Percentiles rank a stretch among this genome's conserved stretches.
Conservation (phyloP, 2,888 invertebrate species). For the Arctia plantaginis region DNA sequence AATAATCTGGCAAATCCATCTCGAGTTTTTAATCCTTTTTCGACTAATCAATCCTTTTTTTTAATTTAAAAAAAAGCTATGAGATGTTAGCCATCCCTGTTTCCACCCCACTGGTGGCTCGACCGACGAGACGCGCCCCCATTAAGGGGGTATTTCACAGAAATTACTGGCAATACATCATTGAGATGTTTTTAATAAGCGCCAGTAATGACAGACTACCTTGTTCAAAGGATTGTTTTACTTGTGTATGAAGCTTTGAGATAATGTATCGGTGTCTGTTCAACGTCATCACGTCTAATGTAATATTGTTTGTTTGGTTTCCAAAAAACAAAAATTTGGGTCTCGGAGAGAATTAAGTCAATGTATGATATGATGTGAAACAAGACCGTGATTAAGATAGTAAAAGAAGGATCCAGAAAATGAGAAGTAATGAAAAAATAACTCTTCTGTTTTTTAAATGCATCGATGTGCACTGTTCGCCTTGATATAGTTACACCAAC, state of each 20-base stretch:
- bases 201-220: slow-evolving; percentile 62
- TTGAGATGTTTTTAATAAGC: slow-evolving; percentile 82
- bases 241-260: slow-evolving; percentile 39
- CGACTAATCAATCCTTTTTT: background rate
- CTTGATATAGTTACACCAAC: too few species aligned
- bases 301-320: background rate
- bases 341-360: too few species aligned
- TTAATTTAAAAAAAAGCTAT: background rate
- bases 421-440: too few species aligned
- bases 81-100: slow-evolving; percentile 38
- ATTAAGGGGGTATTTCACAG: slow-evolving; percentile 64
- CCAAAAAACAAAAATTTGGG: too few species aligned
- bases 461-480: too few species aligned
- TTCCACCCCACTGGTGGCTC: slow-evolving; percentile 19
- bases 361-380: background rate
- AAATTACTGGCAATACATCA: slow-evolving; percentile 82
- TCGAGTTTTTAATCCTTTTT: background rate
- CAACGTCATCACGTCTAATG: background rate
- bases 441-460: too few species aligned
- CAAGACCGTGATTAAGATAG: too few species aligned
- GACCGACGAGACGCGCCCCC: slow-evolving; percentile 44
- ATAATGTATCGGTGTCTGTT: slow-evolving; percentile 31
- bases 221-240: slow-evolving; percentile 49
- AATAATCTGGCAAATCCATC: background rate
- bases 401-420: too few species aligned